A percentile compares a stretch with the other conserved stretches of the same genome.
Evolutionary conservation across 2,888 invertebrate genomes (phyloP).

Genomic region (Eilema caniola): DNA sequence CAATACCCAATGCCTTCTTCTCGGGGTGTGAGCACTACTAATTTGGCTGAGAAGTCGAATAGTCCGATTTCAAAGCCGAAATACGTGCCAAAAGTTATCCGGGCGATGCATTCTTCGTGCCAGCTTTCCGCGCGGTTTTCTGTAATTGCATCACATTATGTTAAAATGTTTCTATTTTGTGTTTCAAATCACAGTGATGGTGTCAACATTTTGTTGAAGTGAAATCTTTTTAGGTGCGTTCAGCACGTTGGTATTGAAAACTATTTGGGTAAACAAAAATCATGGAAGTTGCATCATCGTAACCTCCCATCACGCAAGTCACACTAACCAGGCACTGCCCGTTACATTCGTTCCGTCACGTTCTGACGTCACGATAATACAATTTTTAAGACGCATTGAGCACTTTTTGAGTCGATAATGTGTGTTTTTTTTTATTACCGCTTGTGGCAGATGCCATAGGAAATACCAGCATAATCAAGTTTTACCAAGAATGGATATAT

Average conservation of each 20-base stretch:
- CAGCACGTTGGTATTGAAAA: too few relatives aligned
- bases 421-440: neutral
- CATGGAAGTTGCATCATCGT: too few relatives aligned
- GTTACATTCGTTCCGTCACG: too few relatives aligned
- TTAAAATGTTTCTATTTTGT: conserved; percentile 58
- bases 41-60: conserved; percentile 64
- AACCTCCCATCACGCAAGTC: too few relatives aligned
- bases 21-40: conserved; percentile 63
- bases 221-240: too few relatives aligned
- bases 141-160: conserved; percentile 72
- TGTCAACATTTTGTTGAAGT: neutral
- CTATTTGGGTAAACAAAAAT: too few relatives aligned
- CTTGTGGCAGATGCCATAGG: neutral
- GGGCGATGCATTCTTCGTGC: conserved; percentile 62
- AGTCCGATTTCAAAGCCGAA: conserved; percentile 59
- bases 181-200: neutral
- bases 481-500: neutral
- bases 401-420: too few relatives aligned
- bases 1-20: conserved; percentile 56
- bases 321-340: too few relatives aligned
- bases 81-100: conserved; percentile 70
- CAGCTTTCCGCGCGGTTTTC: conserved; percentile 56
- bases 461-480: neutral
- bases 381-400: too few relatives aligned
- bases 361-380: too few relatives aligned